Percentiles rank a stretch among this genome's conserved stretches.
Conservation (phyloP, 2,888 invertebrate genomes). For the Drosophila prostipennis region DNA sequence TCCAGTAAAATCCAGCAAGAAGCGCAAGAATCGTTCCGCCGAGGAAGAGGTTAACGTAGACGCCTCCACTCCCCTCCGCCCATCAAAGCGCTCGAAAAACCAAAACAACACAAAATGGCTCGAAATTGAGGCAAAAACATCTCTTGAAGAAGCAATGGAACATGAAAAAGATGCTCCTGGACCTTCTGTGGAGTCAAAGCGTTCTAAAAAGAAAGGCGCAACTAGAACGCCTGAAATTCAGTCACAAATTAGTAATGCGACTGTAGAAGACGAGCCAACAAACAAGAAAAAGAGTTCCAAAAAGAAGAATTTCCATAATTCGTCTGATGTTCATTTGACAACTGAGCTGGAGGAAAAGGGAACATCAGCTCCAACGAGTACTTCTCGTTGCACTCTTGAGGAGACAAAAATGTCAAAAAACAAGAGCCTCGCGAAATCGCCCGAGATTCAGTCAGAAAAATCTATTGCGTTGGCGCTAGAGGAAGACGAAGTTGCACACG, state of each 20-base stretch:
- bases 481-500: background rate
- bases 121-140: background rate
- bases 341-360: background rate
- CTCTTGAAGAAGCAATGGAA: background rate
- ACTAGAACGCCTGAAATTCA: background rate
- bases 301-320: background rate
- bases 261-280: too few relatives aligned
- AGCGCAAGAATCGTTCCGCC: slow-evolving; percentile 51
- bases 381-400: too few relatives aligned
- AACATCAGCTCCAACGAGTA: background rate
- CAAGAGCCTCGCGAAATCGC: background rate
- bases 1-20: slow-evolving; percentile 29
- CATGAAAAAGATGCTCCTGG: background rate
- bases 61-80: slow-evolving; percentile 53
- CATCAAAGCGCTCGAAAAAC: slow-evolving; percentile 54
- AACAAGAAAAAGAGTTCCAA: background rate
- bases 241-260: background rate
- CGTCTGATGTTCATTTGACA: background rate
- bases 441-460: background rate
- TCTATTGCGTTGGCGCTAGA: background rate
- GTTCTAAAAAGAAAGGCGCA: background rate
- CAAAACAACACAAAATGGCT: slow-evolving; percentile 1
- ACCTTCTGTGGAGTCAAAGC: background rate
- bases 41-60: slow-evolving; percentile 43
- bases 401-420: background rate